Conservation (phyloP, 2,888 invertebrate species). For the Rhagium mordax region DNA sequence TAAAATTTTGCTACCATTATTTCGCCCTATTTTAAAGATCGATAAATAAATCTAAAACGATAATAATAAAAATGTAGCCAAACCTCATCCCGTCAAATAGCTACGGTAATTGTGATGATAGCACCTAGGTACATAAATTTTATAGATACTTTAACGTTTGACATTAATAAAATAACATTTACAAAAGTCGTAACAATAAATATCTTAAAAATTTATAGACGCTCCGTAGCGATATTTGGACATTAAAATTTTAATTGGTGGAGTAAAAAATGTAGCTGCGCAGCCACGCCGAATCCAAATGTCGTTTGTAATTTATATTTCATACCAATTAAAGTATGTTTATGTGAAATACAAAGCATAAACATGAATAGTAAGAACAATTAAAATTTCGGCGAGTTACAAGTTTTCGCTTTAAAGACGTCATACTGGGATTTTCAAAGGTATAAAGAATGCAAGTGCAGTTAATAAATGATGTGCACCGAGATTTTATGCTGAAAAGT, state of each 20-base stretch:
- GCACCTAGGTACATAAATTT: neutral
- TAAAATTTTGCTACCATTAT: no score
- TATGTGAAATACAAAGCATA: constrained; percentile 29
- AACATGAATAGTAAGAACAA: constrained; percentile 42
- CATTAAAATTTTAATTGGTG: constrained; percentile 16
- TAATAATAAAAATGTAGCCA: no score
- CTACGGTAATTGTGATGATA: neutral
- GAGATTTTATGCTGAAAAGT: constrained; percentile 42
- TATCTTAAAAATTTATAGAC: neutral
- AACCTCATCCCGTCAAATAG: neutral
- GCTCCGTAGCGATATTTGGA: neutral
- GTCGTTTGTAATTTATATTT: constrained; percentile 26
- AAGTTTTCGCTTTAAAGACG: constrained; percentile 37
- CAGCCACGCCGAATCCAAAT: neutral
- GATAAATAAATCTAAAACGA: no score
- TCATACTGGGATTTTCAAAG: constrained; percentile 34
- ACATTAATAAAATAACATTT: neutral
- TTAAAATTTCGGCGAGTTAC: constrained; percentile 48
- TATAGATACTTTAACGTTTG: neutral
- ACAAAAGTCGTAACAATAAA: neutral
- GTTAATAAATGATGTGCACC: constrained; percentile 47
- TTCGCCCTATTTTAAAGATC: no score
- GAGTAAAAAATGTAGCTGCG: neutral
- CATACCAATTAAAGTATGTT: constrained; percentile 49
- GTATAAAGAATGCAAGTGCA: constrained; percentile 16